phyloP scores from a whole-genome alignment of 2,113 vertebrate genomes.

The Eleginops maclovinus region DNA sequence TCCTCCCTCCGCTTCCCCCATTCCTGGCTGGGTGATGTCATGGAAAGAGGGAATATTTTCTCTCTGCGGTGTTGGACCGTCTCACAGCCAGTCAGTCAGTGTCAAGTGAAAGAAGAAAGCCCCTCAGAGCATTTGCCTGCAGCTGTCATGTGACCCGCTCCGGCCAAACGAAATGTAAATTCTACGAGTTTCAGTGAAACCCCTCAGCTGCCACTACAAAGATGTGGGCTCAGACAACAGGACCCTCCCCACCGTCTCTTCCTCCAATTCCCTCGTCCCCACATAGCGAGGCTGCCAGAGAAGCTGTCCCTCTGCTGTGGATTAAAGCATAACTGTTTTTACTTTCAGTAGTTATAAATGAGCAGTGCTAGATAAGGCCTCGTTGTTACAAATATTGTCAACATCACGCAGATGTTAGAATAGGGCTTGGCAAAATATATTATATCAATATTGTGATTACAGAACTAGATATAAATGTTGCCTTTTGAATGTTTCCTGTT shows the following conservation, averaged over 20 bases:
- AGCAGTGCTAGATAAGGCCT: slow-evolving; percentile 54
- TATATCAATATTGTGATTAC: too few species aligned
- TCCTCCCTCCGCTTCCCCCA: slow-evolving; percentile 67
- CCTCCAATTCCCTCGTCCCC: slow-evolving; percentile 46
- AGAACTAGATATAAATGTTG: too few species aligned
- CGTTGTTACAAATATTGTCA: slow-evolving; percentile 24
- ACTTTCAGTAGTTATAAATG: slow-evolving; percentile 63
- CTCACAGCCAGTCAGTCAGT: slow-evolving; percentile 85
- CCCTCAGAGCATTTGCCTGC: slow-evolving; percentile 82
- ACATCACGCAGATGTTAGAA: slow-evolving; percentile 14
- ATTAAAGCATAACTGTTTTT: slow-evolving; percentile 72
- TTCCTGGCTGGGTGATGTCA: slow-evolving; percentile 89
- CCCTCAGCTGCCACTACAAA: slow-evolving; percentile 83
- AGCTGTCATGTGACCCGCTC: slow-evolving; percentile 86
- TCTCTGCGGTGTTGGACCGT: slow-evolving; percentile 83
- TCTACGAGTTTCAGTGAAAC: slow-evolving; percentile 76
- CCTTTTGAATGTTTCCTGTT: too few species aligned
- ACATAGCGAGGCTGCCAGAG: slow-evolving; percentile 59
- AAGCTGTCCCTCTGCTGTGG: slow-evolving; percentile 63
- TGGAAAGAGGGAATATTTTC: slow-evolving; percentile 89
- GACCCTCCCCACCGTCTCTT: slow-evolving; percentile 48
- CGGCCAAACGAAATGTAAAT: slow-evolving; percentile 81
- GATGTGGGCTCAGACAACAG: slow-evolving; percentile 73
- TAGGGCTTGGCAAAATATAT: too few species aligned
- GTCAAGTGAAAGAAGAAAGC: slow-evolving; percentile 85